These are phyloP conservation scores for Peromyscus attwateri DNA, from an alignment of 2,797 vertebrate species.

Conservation along the genomic window DNA sequence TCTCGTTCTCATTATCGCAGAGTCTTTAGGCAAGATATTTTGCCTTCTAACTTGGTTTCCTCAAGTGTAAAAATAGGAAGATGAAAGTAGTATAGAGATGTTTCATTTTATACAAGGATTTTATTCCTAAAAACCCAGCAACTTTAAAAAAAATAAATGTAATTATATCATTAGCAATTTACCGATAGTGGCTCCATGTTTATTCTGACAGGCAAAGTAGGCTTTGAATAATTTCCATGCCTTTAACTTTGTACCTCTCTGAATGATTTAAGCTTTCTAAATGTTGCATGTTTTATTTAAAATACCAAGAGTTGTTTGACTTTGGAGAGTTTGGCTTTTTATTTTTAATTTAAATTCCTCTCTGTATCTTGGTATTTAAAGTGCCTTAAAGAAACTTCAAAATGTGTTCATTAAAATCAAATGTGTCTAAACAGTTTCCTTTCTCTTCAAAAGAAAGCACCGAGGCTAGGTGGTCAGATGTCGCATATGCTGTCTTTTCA, in stretches of 20 bases:
- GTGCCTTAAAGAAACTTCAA: not conserved
- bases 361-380: not conserved
- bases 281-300: constrained; percentile 29
- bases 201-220: constrained; percentile 19
- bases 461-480: not conserved
- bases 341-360: not conserved
- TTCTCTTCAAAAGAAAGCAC: constrained; percentile 3
- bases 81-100: not conserved
- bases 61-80: not conserved
- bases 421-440: not conserved
- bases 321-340: not conserved
- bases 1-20: not conserved
- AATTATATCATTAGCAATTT: constrained; percentile 5
- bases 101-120: not conserved
- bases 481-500: not conserved
- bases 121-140: not conserved
- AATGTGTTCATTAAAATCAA: not conserved
- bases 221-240: not conserved
- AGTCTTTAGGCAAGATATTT: not conserved
- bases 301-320: constrained; percentile 24
- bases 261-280: constrained; percentile 45
- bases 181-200: not conserved
- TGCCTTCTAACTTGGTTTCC: not conserved
- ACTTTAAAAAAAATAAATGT: constrained; percentile 48
- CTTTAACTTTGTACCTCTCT: constrained; percentile 41